Evolutionary conservation across 2,797 vertebrate genomes (phyloP).

Genomic region (Acomys russatus): DNA sequence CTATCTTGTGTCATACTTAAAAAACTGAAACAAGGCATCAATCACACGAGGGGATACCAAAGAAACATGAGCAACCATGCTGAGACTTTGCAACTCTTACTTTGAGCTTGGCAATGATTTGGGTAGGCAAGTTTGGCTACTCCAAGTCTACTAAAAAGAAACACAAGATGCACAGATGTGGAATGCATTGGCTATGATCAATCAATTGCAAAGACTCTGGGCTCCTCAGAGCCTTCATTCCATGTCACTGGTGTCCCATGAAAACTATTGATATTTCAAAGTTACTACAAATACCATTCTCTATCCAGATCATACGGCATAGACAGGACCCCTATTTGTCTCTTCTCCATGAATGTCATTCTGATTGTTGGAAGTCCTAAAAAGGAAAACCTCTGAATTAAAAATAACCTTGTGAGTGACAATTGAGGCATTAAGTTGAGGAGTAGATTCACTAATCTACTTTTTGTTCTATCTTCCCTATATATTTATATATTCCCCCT

Average conservation of each 20-base stretch:
- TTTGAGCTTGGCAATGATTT: neutral
- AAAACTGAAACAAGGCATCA: neutral
- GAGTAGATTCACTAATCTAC: no score
- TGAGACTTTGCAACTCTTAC: neutral
- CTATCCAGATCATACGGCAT: neutral
- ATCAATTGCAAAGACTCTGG: neutral
- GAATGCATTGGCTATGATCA: neutral
- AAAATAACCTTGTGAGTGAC: no score
- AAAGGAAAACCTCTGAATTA: no score
- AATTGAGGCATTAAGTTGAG: no score
- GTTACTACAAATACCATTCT: neutral
- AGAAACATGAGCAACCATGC: neutral
- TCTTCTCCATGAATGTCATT: neutral
- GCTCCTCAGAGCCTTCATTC: neutral
- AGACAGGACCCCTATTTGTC: neutral
- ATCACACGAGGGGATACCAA: neutral
- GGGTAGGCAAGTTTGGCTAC: neutral
- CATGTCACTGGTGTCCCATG: accelerated
- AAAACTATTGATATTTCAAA: no score
- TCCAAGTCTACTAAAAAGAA: neutral
- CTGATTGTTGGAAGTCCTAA: neutral
- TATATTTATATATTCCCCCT: no score
- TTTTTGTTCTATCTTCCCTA: no score
- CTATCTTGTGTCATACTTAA: neutral
- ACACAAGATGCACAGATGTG: neutral